A percentile compares a stretch with the other conserved stretches of the same genome.
phyloP scores from a whole-genome alignment of 2,797 vertebrate species.

The Xenopus petersii region DNA sequence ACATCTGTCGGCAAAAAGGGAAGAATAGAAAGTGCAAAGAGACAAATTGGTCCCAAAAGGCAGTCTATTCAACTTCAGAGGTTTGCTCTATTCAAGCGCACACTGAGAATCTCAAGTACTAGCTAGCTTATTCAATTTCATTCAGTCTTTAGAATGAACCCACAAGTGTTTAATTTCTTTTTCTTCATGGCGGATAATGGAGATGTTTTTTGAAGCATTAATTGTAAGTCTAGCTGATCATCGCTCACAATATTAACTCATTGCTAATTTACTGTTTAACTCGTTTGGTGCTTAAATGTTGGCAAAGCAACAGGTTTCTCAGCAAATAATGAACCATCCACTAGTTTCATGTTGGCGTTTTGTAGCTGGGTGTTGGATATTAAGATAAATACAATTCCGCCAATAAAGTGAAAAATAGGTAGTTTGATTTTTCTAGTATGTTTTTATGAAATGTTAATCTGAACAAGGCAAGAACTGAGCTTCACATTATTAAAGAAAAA shows the following conservation, averaged over 20 bases:
- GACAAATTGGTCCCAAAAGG: slow-evolving; percentile 99
- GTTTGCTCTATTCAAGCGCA: slow-evolving; percentile 98
- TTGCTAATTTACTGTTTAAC: slow-evolving; percentile 59
- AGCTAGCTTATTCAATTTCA: slow-evolving; percentile 99
- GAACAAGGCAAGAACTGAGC: no score
- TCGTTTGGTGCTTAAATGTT: slow-evolving; percentile 7
- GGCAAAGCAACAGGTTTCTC: slow-evolving; percentile 22
- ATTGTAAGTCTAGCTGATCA: slow-evolving; percentile 87
- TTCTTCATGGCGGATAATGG: slow-evolving; percentile 59
- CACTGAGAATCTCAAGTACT: slow-evolving; percentile 96
- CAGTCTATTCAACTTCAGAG: slow-evolving; percentile 97
- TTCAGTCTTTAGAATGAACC: slow-evolving; percentile 93
- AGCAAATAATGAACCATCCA: background rate
- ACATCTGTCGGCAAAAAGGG: slow-evolving; percentile 98
- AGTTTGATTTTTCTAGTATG: no score
- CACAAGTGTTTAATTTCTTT: slow-evolving; percentile 98
- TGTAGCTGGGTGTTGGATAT: no score
- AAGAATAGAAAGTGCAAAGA: slow-evolving; percentile 97
- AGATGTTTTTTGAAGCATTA: slow-evolving; percentile 74
- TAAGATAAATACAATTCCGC: no score
- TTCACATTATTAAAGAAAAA: no score
- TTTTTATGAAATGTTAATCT: no score
- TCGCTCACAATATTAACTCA: slow-evolving; percentile 81
- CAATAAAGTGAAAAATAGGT: no score
- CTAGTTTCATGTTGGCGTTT: no score